phyloP scores from a whole-genome alignment of 2,888 invertebrate species.

The Subacronicta megacephala region DNA sequence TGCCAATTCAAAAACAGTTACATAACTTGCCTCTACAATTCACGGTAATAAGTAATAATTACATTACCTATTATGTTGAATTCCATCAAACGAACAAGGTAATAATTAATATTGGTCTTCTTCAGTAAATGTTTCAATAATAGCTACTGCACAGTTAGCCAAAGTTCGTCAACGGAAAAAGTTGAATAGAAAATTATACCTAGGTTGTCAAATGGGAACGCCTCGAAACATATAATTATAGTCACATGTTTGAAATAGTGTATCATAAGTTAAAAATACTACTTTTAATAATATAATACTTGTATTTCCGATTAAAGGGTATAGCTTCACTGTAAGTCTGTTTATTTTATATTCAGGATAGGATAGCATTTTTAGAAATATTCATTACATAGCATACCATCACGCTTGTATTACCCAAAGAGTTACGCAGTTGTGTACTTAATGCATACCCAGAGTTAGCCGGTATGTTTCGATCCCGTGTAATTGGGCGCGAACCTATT shows the following conservation, averaged over 20 bases:
- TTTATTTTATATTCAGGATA: too few species aligned
- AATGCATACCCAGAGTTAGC: too few species aligned
- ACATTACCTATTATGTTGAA: background rate
- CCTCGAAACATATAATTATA: constrained; percentile 48
- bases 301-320: constrained; percentile 25
- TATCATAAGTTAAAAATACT: constrained; percentile 36
- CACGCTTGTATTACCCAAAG: too few species aligned
- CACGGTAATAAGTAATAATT: background rate
- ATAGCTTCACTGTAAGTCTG: constrained; percentile 5
- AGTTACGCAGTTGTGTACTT: too few species aligned
- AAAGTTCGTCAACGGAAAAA: constrained; percentile 30
- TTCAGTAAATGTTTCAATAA: too few species aligned
- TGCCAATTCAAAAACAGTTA: too few species aligned
- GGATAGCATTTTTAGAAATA: too few species aligned
- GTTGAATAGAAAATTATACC: constrained; percentile 50
- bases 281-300: too few species aligned
- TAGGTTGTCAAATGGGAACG: constrained; percentile 51
- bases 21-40: background rate
- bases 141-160: constrained; percentile 10
- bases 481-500: too few species aligned
- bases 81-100: constrained; percentile 1
- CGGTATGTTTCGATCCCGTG: too few species aligned
- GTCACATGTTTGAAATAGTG: constrained; percentile 38
- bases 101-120: too few species aligned
- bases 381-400: too few species aligned